Evolutionary conservation across 2,113 vertebrate species (phyloP).

Genomic region (Sylvia atricapilla): DNA sequence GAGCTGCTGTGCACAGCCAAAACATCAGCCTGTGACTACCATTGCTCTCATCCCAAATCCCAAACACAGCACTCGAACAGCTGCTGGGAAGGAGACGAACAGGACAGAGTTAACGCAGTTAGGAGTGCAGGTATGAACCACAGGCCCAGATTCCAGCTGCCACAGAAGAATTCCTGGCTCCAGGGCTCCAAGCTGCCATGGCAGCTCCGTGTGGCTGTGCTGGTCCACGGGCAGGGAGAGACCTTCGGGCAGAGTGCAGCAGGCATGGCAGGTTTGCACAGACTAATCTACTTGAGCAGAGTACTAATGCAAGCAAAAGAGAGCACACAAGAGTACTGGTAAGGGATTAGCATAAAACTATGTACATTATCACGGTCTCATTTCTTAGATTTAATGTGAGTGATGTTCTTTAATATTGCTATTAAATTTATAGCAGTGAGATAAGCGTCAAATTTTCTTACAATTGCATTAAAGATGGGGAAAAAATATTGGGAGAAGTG

Average conservation of each 20-base stretch:
- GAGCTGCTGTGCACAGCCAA: background rate
- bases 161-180: background rate
- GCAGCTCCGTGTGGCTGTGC: background rate
- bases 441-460: slow-evolving; percentile 34
- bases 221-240: background rate
- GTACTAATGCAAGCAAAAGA: background rate
- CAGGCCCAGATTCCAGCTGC: background rate
- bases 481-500: slow-evolving; percentile 21
- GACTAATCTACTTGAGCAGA: background rate
- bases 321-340: background rate
- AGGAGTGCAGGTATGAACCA: background rate
- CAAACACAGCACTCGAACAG: fast-evolving
- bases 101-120: background rate
- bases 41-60: background rate
- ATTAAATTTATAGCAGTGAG: slow-evolving; percentile 6
- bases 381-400: background rate
- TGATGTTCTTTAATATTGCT: background rate
- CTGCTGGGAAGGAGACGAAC: background rate
- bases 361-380: background rate
- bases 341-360: background rate
- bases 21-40: background rate
- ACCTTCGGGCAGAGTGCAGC: background rate
- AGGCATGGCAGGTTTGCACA: background rate
- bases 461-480: slow-evolving; percentile 21
- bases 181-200: background rate